These are phyloP conservation scores for Trichopoda pennipes DNA, from an alignment of 2,888 invertebrate species.

Conservation along the genomic window DNA sequence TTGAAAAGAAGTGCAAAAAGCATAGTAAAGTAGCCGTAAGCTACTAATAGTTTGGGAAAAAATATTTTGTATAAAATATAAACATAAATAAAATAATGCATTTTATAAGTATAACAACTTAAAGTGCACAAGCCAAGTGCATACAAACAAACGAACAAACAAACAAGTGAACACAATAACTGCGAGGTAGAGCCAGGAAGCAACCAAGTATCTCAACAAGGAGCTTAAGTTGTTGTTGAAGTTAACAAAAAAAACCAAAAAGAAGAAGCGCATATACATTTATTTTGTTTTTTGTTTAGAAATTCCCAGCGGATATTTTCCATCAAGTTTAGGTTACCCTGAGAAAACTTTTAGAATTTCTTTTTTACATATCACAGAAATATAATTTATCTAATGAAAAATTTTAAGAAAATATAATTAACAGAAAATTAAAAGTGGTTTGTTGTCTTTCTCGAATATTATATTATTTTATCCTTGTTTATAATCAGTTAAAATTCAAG, in stretches of 20 bases:
- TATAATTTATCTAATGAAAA: too few relatives aligned
- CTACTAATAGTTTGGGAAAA: constrained; percentile 42
- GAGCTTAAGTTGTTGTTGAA: not conserved
- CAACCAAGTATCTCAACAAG: constrained; percentile 23
- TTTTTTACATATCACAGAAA: too few relatives aligned
- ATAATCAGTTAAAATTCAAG: too few relatives aligned
- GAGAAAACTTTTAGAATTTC: too few relatives aligned
- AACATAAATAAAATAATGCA: constrained; percentile 67
- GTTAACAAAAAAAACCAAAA: constrained; percentile 5
- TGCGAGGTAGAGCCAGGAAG: constrained; percentile 28
- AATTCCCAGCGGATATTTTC: constrained; percentile 10
- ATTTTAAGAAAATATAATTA: too few relatives aligned
- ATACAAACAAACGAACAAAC: constrained; percentile 53
- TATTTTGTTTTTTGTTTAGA: not conserved
- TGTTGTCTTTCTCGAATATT: too few relatives aligned
- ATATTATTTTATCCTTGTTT: too few relatives aligned
- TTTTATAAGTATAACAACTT: constrained; percentile 67
- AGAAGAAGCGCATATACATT: constrained; percentile 8
- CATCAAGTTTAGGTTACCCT: too few relatives aligned
- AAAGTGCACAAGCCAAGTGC: constrained; percentile 68
- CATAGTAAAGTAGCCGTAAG: constrained; percentile 63
- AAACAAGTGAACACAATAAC: constrained; percentile 41
- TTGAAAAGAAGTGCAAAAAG: constrained; percentile 48
- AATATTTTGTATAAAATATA: constrained; percentile 51
- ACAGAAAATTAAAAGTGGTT: too few relatives aligned